Conservation (phyloP, 2,113 vertebrate species). For the Lonchura striata region DNA sequence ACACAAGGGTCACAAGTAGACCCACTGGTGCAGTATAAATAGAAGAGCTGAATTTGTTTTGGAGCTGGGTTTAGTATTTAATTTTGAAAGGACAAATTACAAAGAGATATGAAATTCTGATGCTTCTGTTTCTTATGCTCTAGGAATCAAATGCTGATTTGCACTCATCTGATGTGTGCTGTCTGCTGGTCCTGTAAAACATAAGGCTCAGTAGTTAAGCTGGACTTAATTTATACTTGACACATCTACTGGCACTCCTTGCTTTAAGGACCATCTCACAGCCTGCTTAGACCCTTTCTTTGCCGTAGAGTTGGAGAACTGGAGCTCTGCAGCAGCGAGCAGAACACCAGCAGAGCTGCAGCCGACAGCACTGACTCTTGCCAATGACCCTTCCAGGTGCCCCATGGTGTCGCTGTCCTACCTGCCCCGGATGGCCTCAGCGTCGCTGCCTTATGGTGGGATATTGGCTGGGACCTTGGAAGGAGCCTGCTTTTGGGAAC, state of each 20-base stretch:
- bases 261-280: background rate
- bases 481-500: constrained; percentile 92
- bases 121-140: background rate
- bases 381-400: constrained; percentile 73
- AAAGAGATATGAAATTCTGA: background rate
- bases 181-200: background rate
- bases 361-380: background rate
- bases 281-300: background rate
- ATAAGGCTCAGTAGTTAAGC: background rate
- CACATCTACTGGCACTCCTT: background rate
- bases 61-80: background rate
- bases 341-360: background rate
- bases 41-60: background rate
- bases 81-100: background rate
- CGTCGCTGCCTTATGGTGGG: constrained; percentile 84
- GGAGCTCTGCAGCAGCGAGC: background rate
- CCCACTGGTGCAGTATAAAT: background rate
- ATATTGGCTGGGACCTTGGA: constrained; percentile 90
- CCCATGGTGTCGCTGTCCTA: constrained; percentile 91
- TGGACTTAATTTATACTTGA: background rate
- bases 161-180: background rate
- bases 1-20: background rate
- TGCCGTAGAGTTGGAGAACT: background rate
- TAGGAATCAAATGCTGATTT: background rate
- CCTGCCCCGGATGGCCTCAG: constrained; percentile 83